phyloP scores from a whole-genome alignment of 2,888 invertebrate species.

The Mesorhabditis belari region DNA sequence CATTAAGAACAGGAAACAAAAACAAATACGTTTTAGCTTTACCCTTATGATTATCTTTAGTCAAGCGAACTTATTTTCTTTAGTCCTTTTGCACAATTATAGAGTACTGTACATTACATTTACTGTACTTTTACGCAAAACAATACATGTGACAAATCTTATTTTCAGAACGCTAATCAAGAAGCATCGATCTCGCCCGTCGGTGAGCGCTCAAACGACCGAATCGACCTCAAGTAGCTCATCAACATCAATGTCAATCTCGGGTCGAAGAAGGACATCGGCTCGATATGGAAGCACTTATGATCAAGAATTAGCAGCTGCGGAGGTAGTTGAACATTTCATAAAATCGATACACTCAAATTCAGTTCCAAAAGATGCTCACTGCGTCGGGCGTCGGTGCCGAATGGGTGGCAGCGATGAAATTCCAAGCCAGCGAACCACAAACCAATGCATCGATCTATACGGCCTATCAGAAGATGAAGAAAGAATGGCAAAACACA shows the following conservation, averaged over 20 bases:
- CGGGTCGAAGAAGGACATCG: background rate
- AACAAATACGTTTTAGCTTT: too few species aligned
- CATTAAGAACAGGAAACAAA: too few species aligned
- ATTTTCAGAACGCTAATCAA: conserved; percentile 70
- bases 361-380: background rate
- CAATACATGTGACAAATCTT: too few species aligned
- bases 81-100: too few species aligned
- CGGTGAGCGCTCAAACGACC: too few species aligned
- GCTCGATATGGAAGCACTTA: background rate
- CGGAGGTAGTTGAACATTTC: too few species aligned
- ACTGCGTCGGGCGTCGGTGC: background rate
- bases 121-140: too few species aligned
- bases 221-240: too few species aligned
- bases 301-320: background rate
- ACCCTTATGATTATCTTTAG: too few species aligned
- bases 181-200: conserved; percentile 53
- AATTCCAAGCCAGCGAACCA: background rate
- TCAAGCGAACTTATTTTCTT: too few species aligned
- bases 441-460: conserved; percentile 53
- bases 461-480: conserved; percentile 98
- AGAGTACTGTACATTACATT: too few species aligned
- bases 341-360: too few species aligned
- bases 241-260: background rate
- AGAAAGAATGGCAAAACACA: conserved; percentile 94
- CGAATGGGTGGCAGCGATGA: background rate